Base-by-base conservation (phyloP, 2,113 vertebrate species). In the Zosterops hypoxanthus region DNA sequence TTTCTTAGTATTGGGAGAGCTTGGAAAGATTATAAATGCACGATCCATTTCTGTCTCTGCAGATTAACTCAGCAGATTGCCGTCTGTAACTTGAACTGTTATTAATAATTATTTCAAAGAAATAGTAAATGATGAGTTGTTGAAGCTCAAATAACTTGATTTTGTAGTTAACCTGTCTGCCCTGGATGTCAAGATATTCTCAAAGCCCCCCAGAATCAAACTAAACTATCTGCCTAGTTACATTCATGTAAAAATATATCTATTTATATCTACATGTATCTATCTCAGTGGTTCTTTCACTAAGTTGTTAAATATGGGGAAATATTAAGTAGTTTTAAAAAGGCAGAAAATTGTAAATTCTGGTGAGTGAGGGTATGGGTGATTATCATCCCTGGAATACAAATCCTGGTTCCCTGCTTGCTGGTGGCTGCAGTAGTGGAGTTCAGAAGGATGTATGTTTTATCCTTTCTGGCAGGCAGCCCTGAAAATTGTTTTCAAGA, bases 401-500 rank as follows among this genome's bases (percentile, higher is more conserved):
- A 77, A 44, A 39, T 93, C 36, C 20, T 18, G 5, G 41, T 68
- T 90, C 75, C 22, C 47, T 26, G 31, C 63, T 77, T 70, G 36
- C 59, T 93, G 78, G 11, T 90, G 78, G 19, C 71, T 87, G 79
- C 72, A 56, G 52, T 26, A 57, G 46, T 63, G 80, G 49, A 42
- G 55, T 82, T 91, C 39, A 50, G 80, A 81, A 77, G 63, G 79
- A 61, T 82, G 39, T 41, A 16, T 53, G 49, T 39, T 92, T 96
- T 90, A 92, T 92, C 36, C 76, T 88, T 86, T 55, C 76, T 96
- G 95, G 92, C 96, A 92, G 92, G 50, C 82, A 94, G 85, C 87
- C 81, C 46, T 91, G 42, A 59, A 41, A 75, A 86, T 63, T 70
- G 16, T 53, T 23, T 42, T 66, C 83, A 90, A 81, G 92, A 93